These are phyloP conservation scores for Liparis tanakae DNA, from an alignment of 2,797 vertebrate genomes.

Conservation along the genomic window DNA sequence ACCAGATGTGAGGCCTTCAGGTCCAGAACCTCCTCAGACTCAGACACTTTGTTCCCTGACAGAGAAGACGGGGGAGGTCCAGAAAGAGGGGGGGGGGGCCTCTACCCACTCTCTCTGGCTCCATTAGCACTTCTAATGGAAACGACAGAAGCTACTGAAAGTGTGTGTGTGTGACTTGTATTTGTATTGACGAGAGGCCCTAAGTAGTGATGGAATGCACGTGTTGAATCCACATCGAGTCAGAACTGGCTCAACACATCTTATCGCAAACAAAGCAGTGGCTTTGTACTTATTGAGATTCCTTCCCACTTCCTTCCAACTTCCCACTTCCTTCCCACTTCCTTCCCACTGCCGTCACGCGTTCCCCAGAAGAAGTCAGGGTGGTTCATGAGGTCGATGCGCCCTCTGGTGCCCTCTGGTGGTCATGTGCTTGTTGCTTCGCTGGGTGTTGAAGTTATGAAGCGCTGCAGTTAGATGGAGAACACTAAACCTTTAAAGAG, in stretches of 20 bases:
- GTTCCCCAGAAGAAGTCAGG: not conserved
- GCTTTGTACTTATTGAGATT: slow-evolving; percentile 13
- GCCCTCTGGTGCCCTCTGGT: not conserved
- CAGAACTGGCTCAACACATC: slow-evolving; percentile 1
- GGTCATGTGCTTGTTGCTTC: not conserved
- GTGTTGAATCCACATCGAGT: slow-evolving; percentile 21
- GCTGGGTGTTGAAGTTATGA: not conserved
- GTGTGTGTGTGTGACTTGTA: not conserved
- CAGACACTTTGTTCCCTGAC: too few species aligned
- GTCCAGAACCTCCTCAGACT: too few species aligned
- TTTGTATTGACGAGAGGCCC: slow-evolving; percentile 5
- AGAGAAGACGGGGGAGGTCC: too few species aligned
- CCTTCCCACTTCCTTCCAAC: not conserved
- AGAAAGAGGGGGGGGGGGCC: too few species aligned
- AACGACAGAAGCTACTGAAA: not conserved
- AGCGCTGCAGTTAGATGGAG: not conserved
- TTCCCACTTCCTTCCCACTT: not conserved
- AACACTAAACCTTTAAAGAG: too few species aligned
- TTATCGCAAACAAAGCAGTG: not conserved
- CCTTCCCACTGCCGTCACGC: not conserved
- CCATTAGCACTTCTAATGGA: too few species aligned
- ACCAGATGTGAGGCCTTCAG: too few species aligned
- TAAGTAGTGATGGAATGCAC: slow-evolving; percentile 17
- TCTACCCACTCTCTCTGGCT: too few species aligned
- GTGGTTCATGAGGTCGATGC: too few species aligned